Conservation (phyloP, 2,113 vertebrate species). For the Narcine bancroftii region DNA sequence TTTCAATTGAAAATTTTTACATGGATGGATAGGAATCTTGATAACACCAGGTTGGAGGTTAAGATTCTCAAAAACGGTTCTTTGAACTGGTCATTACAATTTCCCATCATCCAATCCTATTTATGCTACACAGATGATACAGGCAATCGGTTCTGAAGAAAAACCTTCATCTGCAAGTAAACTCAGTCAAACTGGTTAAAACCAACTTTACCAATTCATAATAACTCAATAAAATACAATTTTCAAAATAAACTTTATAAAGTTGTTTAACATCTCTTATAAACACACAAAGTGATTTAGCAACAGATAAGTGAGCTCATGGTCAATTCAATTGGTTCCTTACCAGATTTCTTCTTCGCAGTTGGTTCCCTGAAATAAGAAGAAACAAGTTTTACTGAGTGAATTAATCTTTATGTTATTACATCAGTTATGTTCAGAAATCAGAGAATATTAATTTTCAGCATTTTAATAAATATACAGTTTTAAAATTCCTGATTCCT, state of each 20-base stretch:
- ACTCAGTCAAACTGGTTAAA: background rate
- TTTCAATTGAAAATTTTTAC: no score
- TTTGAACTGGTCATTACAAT: conserved; percentile 14
- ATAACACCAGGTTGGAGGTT: background rate
- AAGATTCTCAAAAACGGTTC: background rate
- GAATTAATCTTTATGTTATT: background rate
- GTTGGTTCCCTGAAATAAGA: conserved; percentile 72
- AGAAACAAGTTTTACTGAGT: conserved; percentile 40
- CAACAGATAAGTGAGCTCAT: no score
- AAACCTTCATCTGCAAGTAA: background rate
- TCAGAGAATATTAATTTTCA: background rate
- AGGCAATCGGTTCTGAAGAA: background rate
- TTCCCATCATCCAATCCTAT: background rate
- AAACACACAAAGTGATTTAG: background rate
- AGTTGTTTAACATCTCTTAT: no score
- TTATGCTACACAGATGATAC: background rate
- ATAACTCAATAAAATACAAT: background rate
- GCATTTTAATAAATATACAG: background rate
- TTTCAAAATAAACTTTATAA: background rate
- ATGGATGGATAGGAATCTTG: background rate
- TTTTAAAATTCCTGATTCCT: background rate
- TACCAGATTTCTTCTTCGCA: conserved; percentile 90
- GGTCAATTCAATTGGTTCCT: conserved; percentile 44
- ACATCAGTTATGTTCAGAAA: background rate
- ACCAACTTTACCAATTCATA: background rate